Conservation (phyloP, 2,888 invertebrate genomes). For the Lobophora halterata region DNA sequence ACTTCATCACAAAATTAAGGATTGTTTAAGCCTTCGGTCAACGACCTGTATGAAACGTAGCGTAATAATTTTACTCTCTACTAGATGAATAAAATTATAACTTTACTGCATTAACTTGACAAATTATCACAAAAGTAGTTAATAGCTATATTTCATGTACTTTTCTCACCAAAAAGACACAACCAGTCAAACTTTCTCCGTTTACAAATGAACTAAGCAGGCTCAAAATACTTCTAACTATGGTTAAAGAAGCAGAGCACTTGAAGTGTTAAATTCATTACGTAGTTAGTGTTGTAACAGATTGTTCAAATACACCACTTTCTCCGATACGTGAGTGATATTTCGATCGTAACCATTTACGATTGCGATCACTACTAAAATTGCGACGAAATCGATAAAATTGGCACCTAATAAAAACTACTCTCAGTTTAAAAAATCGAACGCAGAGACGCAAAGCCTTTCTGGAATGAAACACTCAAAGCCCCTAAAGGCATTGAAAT, state of each 20-base stretch:
- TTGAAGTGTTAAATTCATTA: conserved; percentile 28
- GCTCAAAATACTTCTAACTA: conserved; percentile 10
- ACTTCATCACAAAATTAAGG: conserved; percentile 44
- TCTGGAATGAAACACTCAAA: conserved; percentile 21
- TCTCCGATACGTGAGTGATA: conserved; percentile 24
- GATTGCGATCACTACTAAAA: conserved; percentile 23
- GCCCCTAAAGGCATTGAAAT: no score
- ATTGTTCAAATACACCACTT: conserved; percentile 30
- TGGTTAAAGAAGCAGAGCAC: conserved; percentile 12
- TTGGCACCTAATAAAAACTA: conserved; percentile 17
- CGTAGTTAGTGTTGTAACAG: conserved; percentile 24
- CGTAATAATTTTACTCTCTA: not conserved
- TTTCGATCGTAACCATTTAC: conserved; percentile 29
- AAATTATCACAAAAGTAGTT: conserved; percentile 4
- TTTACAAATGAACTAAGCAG: conserved; percentile 12
- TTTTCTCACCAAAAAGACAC: conserved; percentile 2
- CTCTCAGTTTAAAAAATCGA: conserved; percentile 14
- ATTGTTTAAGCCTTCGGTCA: conserved; percentile 48
- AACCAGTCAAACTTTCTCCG: conserved; percentile 10
- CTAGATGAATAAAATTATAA: conserved; percentile 1
- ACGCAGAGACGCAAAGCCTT: conserved; percentile 10
- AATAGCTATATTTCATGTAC: not conserved
- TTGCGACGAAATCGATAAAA: conserved; percentile 26
- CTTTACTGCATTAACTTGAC: conserved; percentile 1
- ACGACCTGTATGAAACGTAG: conserved; percentile 14